Evolutionary conservation across 2,888 invertebrate genomes (phyloP), one percentile per base, ranked within the genome.

Genomic region (Geophilus truncorum): DNA sequence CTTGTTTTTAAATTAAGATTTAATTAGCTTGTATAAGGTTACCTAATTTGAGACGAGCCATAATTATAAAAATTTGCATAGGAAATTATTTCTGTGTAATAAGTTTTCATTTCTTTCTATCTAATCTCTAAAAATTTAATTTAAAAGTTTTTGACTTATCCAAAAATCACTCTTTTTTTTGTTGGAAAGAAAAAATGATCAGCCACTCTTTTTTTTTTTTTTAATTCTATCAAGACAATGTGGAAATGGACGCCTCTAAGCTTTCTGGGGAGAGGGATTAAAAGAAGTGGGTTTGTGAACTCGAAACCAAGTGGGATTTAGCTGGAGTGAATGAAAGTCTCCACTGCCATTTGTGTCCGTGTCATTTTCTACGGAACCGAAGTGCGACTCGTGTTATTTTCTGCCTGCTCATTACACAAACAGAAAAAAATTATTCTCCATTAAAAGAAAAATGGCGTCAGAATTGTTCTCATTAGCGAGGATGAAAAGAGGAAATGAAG

Each of bases 381-480:
- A 12, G 70, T 28, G 70, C 70, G 28, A 62, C 12, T 70, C 70
- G 70, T 28, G 70, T 25, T 70, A 70, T 70, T 70, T 70, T 70
- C 70, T 70, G 70, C 70, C 28, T 70, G 23, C 70, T 70, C 70
- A 70, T 70, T 70, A 28, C 70, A 23, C 70, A 62, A 62, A 70
- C 70, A 70, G 28, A 70, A 70, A 70, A 70, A 51, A 70, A 70
- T 70, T 25, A 28, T 70, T 70, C 70, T 28, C 70, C 25, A 28
- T 28, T 70, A 70, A 70, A 70, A 70, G 70, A 70, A 70, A 70
- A 70, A 70, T 70, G 70, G 70, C 70, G 70, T 70, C 23, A 70
- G 70, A 70, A 70, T 70, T 70, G 70, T 70, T 70, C 70, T 70
- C 70, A 70, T 70, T 70, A 70, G 70, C 70, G 70, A 70, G 70